These are phyloP conservation scores for Porites cylindrica DNA, from an alignment of 92 coral and sea anemone species.

Conservation along the genomic window DNA sequence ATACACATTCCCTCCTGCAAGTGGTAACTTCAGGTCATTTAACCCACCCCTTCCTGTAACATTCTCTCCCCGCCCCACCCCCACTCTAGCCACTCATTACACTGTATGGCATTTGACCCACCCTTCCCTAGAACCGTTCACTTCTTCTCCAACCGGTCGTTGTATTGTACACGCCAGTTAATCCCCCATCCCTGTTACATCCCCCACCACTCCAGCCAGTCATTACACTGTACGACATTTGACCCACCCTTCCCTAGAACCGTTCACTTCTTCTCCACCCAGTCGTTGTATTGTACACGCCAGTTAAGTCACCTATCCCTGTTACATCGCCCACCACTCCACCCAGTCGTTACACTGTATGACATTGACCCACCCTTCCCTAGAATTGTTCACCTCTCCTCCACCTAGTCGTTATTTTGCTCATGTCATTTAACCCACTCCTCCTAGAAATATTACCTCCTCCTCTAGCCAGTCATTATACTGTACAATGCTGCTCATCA, in stretches of 20 bases:
- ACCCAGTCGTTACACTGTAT: slow-evolving; percentile 57
- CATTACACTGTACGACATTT: neutral
- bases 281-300: slow-evolving; percentile 84
- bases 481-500: slow-evolving; percentile 92
- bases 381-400: neutral
- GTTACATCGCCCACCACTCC: slow-evolving; percentile 60
- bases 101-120: neutral
- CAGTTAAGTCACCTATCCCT: neutral
- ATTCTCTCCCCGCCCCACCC: neutral
- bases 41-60: neutral
- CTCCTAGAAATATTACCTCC: slow-evolving; percentile 70
- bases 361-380: neutral
- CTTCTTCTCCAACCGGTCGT: neutral
- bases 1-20: no score
- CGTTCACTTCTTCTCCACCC: slow-evolving; percentile 76
- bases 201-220: no score
- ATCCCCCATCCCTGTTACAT: no score
- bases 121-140: neutral
- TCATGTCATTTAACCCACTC: neutral
- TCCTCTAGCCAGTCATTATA: slow-evolving; percentile 99
- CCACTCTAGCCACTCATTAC: no score
- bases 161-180: no score
- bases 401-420: neutral
- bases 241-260: neutral
- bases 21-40: no score